phyloP scores from a whole-genome alignment of 2,113 vertebrate genomes.

The Probosciger aterrimus region DNA sequence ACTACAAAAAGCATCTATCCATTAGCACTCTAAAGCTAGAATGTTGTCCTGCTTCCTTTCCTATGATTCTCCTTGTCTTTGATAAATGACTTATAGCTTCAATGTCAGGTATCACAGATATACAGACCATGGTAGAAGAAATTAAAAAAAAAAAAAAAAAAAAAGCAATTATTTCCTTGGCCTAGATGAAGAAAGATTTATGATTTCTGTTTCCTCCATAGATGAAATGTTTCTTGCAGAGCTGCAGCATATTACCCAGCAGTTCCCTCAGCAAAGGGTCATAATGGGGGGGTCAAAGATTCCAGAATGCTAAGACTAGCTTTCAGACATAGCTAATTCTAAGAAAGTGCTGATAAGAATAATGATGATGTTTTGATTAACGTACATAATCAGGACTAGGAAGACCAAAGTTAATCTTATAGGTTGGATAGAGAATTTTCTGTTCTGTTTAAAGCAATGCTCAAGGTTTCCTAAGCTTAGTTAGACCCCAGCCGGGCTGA shows the following conservation, averaged over 20 bases:
- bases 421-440: background rate
- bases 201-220: background rate
- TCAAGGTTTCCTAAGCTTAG: background rate
- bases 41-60: background rate
- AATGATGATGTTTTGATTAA: background rate
- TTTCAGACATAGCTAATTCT: background rate
- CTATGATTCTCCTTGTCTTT: background rate
- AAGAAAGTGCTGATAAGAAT: background rate
- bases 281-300: background rate
- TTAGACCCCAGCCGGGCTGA: background rate
- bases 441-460: background rate
- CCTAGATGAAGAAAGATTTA: slow-evolving; percentile 13
- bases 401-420: background rate
- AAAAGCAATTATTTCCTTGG: background rate
- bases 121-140: background rate
- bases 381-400: background rate
- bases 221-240: background rate
- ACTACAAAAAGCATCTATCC: background rate
- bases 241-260: background rate
- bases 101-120: background rate
- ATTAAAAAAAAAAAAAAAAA: background rate
- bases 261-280: background rate
- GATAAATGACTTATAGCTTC: slow-evolving; percentile 1
- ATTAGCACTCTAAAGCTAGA: background rate
- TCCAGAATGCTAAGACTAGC: background rate